These are phyloP conservation scores for Mobula birostris DNA, from an alignment of 2,113 vertebrate genomes.

Conservation along the genomic window DNA sequence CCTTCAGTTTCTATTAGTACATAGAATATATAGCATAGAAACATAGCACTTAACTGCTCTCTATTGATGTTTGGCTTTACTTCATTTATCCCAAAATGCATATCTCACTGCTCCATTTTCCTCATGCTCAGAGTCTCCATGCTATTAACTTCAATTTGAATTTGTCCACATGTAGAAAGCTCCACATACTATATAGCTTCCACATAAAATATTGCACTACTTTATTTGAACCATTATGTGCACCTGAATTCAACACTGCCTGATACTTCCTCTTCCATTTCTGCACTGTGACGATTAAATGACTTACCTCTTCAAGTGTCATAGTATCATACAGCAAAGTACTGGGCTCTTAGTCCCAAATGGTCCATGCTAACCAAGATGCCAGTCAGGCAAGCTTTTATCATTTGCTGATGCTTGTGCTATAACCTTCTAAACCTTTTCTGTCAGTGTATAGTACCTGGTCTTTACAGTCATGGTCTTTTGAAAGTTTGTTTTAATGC, in stretches of 20 bases:
- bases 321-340: too few relatives aligned
- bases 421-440: too few relatives aligned
- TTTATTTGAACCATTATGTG: neutral
- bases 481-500: too few relatives aligned
- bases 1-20: neutral
- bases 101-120: neutral
- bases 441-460: too few relatives aligned
- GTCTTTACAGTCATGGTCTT: too few relatives aligned
- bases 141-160: neutral
- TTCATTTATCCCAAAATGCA: neutral
- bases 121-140: neutral
- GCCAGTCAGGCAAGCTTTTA: too few relatives aligned
- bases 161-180: neutral
- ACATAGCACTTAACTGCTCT: neutral
- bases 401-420: too few relatives aligned
- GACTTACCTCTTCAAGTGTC: neutral
- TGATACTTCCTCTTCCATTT: neutral
- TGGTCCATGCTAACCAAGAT: too few relatives aligned
- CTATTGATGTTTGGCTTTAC: neutral
- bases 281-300: neutral
- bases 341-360: too few relatives aligned
- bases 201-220: neutral
- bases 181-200: neutral
- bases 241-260: neutral
- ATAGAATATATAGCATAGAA: neutral